Conservation (phyloP, 23 tunicate species). For the Botrylloides violaceus region DNA sequence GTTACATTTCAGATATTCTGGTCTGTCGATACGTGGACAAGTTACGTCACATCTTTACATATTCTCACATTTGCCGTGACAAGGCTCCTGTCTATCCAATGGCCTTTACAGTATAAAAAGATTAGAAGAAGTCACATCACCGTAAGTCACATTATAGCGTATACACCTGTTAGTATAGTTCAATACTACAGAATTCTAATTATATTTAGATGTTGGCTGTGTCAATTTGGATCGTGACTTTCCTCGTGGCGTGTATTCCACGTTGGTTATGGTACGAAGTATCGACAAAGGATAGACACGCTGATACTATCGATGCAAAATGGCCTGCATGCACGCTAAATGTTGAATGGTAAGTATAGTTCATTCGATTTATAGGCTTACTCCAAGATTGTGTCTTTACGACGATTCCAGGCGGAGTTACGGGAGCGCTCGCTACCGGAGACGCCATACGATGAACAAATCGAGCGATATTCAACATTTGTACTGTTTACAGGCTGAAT, state of each 20-base stretch:
- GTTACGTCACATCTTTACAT: conserved; percentile 10
- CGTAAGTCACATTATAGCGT: too few relatives aligned
- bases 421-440: too few relatives aligned
- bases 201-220: conserved; percentile 1
- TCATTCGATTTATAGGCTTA: too few relatives aligned
- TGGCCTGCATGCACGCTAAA: conserved; percentile 47
- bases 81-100: conserved; percentile 6
- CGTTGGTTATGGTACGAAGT: conserved; percentile 15
- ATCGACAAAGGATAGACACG: conserved; percentile 11
- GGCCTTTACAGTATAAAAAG: conserved; percentile 6
- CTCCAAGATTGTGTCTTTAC: too few relatives aligned
- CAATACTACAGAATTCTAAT: too few relatives aligned
- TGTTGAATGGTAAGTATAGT: conserved; percentile 21
- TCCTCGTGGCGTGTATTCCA: not conserved
- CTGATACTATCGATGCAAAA: conserved; percentile 27
- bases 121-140: not conserved
- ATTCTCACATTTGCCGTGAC: not conserved
- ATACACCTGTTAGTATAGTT: too few relatives aligned
- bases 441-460: too few relatives aligned
- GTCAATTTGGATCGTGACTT: conserved; percentile 11
- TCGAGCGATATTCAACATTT: too few relatives aligned
- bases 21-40: conserved; percentile 13
- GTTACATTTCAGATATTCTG: conserved; percentile 26
- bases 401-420: too few relatives aligned
- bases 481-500: not conserved